Evolutionary conservation across 2,797 vertebrate species (phyloP).

Genomic region (Acanthiza pusilla): DNA sequence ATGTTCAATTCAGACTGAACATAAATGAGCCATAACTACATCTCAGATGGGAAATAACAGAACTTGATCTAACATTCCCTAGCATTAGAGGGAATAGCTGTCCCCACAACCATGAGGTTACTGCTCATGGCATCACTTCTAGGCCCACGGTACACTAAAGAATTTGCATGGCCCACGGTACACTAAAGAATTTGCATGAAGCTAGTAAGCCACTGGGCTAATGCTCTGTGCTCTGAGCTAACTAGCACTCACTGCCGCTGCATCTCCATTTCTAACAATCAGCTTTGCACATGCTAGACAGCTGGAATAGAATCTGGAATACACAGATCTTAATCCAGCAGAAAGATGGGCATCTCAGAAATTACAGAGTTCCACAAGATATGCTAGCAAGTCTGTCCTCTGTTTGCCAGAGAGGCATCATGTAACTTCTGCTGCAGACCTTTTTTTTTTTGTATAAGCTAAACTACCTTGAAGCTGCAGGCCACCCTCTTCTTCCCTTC

Average conservation of each 20-base stretch:
- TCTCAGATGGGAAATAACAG: not conserved
- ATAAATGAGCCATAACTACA: not conserved
- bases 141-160: not conserved
- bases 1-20: not conserved
- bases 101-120: not conserved
- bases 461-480: not conserved
- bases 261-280: not conserved
- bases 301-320: not conserved
- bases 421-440: not conserved
- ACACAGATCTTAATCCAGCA: not conserved
- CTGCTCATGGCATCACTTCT: not conserved
- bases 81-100: not conserved
- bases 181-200: not conserved
- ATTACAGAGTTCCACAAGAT: not conserved
- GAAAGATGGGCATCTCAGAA: not conserved
- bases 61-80: not conserved
- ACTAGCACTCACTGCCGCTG: not conserved
- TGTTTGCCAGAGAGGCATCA: not conserved
- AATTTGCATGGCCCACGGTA: not conserved
- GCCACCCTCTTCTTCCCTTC: not conserved
- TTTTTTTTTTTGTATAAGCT: not conserved
- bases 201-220: not conserved
- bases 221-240: not conserved
- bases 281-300: not conserved
- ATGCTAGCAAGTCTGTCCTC: not conserved